Base-by-base conservation (phyloP, 2,113 vertebrate genomes). In the Chlorodrepanis virens region DNA sequence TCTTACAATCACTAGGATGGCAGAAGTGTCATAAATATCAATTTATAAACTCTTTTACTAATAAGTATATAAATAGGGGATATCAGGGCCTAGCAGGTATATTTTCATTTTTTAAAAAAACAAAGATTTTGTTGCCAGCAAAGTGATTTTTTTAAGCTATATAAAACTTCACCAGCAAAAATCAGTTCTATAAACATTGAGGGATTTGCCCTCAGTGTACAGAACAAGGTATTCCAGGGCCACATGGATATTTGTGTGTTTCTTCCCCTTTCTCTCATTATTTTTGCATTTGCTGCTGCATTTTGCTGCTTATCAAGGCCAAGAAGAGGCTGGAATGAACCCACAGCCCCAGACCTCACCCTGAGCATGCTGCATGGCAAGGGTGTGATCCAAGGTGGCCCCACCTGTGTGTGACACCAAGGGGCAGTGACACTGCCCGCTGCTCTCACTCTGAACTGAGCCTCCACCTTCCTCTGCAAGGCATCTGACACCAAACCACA, bases 111-210 rank as follows among this genome's bases (percentile, higher is more conserved):
- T 27, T 39, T 7, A 4, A 56, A 37, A 21, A 47, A 39, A 8
- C 7, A 22, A 45, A 40, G 40, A 5, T 40, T 33, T 44, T 52
- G 6, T 44, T 33, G 28, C 12, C 14, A 53, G 10, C 12, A 44
- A 69, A 60, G 16, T 21, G 8, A 19, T 24, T 52, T 39, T 50
- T 57, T 59, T 14, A 52, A 68, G 9, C 11, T 53, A 22, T 5
- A 12, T 28, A 44, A 39, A 60, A 17, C 23, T 45, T 37, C 27
- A 69, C 33, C 11, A 19, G 33, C 39, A 60, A 60, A 60, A 77
- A 37, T 23, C 7, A 12, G 8, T 60, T 60, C 54, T 22, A 14
- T 22, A 33, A 33, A 25, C 0, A 0, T 14, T 33, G 28, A 60
- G 45, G 22, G 33, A 53, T 33, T 52, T 45, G 45, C 5, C 27